These are phyloP conservation scores for Etheostoma perlongum DNA, from an alignment of 2,797 vertebrate species.

Conservation along the genomic window DNA sequence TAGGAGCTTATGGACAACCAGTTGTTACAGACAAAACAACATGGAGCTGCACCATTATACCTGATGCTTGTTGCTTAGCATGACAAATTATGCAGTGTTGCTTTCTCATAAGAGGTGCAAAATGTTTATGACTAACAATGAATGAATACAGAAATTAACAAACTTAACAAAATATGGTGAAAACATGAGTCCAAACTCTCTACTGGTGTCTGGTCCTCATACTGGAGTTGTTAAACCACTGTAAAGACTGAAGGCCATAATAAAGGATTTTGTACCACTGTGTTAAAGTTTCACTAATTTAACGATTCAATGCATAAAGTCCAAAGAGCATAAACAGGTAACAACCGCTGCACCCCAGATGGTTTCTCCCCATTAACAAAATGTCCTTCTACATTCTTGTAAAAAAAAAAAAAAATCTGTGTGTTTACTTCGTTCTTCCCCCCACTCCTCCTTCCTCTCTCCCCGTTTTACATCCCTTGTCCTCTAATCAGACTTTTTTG, in stretches of 20 bases:
- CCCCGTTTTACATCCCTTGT: conserved; percentile 60
- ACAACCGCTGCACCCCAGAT: conserved; percentile 42
- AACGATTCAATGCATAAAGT: conserved; percentile 31
- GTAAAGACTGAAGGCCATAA: background rate
- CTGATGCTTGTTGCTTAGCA: conserved; percentile 32
- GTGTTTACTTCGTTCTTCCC: conserved; percentile 26
- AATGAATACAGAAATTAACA: conserved; percentile 10
- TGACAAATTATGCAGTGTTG: conserved; percentile 18
- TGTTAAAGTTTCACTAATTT: conserved; percentile 17
- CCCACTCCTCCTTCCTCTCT: background rate
- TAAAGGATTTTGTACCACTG: conserved; percentile 9
- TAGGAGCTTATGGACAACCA: conserved; percentile 72
- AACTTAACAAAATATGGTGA: background rate
- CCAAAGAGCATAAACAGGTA: conserved; percentile 50
- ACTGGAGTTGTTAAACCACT: background rate
- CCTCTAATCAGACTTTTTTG: conserved; percentile 67
- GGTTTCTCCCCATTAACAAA: conserved; percentile 33
- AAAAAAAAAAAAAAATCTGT: conserved; percentile 17
- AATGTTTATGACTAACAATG: conserved; percentile 24
- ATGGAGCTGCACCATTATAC: conserved; percentile 17
- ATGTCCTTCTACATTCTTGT: conserved; percentile 26
- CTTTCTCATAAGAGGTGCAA: conserved; percentile 41
- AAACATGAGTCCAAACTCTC: background rate
- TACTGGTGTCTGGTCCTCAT: background rate
- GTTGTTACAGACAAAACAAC: conserved; percentile 73